Base-by-base conservation (phyloP, 2,797 vertebrate species). In the Amblyraja radiata region DNA sequence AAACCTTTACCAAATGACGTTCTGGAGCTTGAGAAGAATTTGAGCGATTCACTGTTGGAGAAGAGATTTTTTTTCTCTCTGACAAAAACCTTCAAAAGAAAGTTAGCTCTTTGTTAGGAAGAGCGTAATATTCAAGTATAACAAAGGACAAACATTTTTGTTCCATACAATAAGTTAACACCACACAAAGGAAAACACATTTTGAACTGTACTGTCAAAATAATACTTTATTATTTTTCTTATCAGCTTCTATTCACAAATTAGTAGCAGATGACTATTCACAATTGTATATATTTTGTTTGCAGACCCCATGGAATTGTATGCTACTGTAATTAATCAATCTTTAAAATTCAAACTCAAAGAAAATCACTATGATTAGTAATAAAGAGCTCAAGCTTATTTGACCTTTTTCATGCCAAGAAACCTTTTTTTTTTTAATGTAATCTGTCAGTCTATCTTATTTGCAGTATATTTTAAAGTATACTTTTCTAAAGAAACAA, bases 141-240 rank as follows among this genome's bases (percentile, higher is more conserved):
- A 65, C 28, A 65, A 63, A n/a, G 61, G 61, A 86, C 58, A 7
- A 32, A 3, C n/a, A 88, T 68, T 88, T 32, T 32, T 18, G 63
- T 88, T 68, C 61, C 36, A 21, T 65, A 63, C n/a, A 88, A 32
- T 88, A 36, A 88, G 84, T 88, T 68, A 88, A 88, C n/a, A 68
- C 63, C 18, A 36, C 63, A 36, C 61, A 88, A 88, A 36, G 32
- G 61, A 79, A 79, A 79, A 79, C 78, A 79, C 36, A 79, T 68
- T 88, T 92, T 76, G 18, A 74, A 74, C 36, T 73, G 90, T 74
- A 92, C 71, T 92, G 71, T 92, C 76, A 92, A 92, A 92, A 92
- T 92, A 92, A 92, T 74, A 46, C 39, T 92, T 92, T 92, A 74
- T 74, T 92, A 74, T 54, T 91, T 76, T 91, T 74, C 68, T 54